Base-by-base conservation (phyloP, 2,888 invertebrate genomes). In the Hyles lineata region DNA sequence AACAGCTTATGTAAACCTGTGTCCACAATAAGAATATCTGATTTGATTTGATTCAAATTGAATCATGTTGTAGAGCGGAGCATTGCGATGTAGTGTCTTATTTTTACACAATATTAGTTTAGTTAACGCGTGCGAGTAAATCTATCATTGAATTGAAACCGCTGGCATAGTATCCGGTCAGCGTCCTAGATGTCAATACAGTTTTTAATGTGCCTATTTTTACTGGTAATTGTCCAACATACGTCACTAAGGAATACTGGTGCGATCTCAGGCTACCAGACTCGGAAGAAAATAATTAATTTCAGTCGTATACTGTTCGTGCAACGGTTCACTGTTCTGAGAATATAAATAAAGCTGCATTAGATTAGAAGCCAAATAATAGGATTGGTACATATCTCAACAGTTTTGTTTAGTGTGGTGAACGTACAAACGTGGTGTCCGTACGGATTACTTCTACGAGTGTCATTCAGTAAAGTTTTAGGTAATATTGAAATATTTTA, bases 161-260 rank as follows among this genome's bases (percentile, higher is more conserved):
- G 89, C 92, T 94, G 93, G 92, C 93, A 92, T 90, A 84, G 85
- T 87, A 89, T 87, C 85, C 89, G 91, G 91, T 89, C 89, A 89
- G 87, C 86, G 94, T 89, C 88, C 94, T 90, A 94, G 82, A 89
- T 93, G 91, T 92, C 90, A 86, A 91, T 92, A 90, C 87, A 82
- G 87, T 87, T 83, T 86, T 87, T 86, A 85, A 86, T 90, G 90
- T 83, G 87, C 88, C 88, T 92, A 91, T 92, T 93, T 93, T 91
- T 87, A 87, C 90, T 93, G 90, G 93, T 92, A 89, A 90, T 91
- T 89, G 92, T 93, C 91, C 93, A 93, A 94, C 86, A 88, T 82
- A 84, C 91, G 91, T 91, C 91, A 91, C 81, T 79, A 82, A 86
- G 87, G 84, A 89, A 83, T 80, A 80, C 77, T 77, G 79, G 79